phyloP scores from a whole-genome alignment of 2,888 invertebrate species.

The Oegoconia quadripuncta region DNA sequence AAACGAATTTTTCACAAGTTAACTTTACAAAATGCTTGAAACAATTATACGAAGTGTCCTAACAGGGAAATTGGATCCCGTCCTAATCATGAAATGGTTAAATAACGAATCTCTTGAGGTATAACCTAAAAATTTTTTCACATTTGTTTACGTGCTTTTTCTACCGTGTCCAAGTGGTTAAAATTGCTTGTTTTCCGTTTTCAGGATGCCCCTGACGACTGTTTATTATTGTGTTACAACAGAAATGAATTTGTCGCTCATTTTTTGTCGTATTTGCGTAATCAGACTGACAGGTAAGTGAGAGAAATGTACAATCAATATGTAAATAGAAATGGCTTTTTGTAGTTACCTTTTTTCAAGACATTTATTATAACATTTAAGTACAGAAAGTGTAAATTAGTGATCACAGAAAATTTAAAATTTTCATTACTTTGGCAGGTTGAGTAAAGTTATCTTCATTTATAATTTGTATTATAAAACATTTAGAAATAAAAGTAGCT shows the following conservation, averaged over 20 bases:
- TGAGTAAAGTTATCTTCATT: too few relatives aligned
- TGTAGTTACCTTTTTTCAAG: constrained; percentile 1
- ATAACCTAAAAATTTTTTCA: constrained; percentile 31
- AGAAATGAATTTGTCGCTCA: constrained; percentile 77
- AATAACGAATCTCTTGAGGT: constrained; percentile 61
- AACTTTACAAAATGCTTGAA: constrained; percentile 57
- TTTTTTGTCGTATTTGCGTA: constrained; percentile 76
- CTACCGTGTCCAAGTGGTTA: constrained; percentile 8
- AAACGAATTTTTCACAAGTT: constrained; percentile 1
- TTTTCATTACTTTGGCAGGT: too few relatives aligned
- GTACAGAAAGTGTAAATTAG: too few relatives aligned
- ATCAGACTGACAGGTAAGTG: constrained; percentile 73
- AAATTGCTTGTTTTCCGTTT: constrained; percentile 27
- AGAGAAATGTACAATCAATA: background rate
- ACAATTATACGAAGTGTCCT: constrained; percentile 69
- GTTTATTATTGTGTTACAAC: constrained; percentile 54
- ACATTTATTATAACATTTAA: too few relatives aligned
- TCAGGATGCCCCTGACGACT: constrained; percentile 60
- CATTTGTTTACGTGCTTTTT: constrained; percentile 16
- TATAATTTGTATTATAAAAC: too few relatives aligned
- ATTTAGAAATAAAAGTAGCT: too few relatives aligned
- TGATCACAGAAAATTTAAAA: too few relatives aligned
- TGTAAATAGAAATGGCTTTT: constrained; percentile 4
- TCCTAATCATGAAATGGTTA: constrained; percentile 66
- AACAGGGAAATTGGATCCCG: constrained; percentile 56